Conservation (phyloP, 2,888 invertebrate genomes). For the Portevinia maculata region DNA sequence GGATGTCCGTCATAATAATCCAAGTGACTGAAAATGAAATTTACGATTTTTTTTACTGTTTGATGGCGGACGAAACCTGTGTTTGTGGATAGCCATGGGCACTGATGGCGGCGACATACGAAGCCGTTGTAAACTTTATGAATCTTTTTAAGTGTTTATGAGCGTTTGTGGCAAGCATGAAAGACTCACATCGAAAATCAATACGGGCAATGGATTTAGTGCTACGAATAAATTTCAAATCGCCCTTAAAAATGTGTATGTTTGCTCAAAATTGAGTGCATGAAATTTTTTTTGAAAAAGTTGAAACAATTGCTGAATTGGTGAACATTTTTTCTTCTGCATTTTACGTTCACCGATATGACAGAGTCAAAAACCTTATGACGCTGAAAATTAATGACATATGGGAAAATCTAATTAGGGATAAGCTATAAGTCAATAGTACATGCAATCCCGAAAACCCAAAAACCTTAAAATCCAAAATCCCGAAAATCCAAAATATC, state of each 20-base stretch:
- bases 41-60: slow-evolving; percentile 45
- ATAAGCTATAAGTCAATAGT: too few relatives aligned
- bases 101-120: slow-evolving; percentile 35
- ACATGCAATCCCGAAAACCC: too few relatives aligned
- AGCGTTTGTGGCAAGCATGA: slow-evolving; percentile 25
- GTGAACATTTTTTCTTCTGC: too few relatives aligned
- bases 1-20: slow-evolving; percentile 72
- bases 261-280: background rate
- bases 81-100: slow-evolving; percentile 38
- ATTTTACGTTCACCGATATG: too few relatives aligned
- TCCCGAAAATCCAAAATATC: too few relatives aligned
- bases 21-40: slow-evolving; percentile 66
- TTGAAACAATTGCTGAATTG: too few relatives aligned
- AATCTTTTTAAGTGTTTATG: slow-evolving; percentile 39
- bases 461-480: too few relatives aligned
- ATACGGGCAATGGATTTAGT: slow-evolving; percentile 7
- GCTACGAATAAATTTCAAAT: background rate
- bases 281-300: background rate
- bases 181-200: slow-evolving; percentile 31
- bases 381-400: too few relatives aligned
- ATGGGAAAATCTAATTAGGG: too few relatives aligned
- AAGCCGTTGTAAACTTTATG: slow-evolving; percentile 37
- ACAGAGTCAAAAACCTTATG: too few relatives aligned
- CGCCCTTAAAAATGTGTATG: background rate
- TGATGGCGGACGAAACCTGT: slow-evolving; percentile 29